Evolutionary conservation across 2,113 vertebrate genomes (phyloP).

Genomic region (Cochlearius cochlearius): DNA sequence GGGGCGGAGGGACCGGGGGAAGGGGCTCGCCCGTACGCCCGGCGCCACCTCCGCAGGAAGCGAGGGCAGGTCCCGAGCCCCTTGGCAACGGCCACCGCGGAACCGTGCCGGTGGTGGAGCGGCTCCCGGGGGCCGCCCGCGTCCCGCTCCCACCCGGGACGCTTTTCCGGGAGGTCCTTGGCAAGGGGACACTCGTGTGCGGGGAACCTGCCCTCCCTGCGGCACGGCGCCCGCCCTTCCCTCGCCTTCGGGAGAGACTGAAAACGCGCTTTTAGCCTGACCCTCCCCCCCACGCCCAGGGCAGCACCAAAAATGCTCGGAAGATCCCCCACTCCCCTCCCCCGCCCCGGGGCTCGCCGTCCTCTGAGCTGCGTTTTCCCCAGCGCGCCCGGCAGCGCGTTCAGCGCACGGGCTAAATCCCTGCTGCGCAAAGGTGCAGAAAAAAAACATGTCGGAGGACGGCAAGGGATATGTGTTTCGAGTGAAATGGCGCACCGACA

Average conservation of each 20-base stretch:
- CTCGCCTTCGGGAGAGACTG: not conserved
- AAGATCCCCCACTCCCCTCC: not conserved
- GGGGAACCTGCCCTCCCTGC: not conserved
- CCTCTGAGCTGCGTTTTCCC: accelerated
- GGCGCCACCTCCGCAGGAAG: no score
- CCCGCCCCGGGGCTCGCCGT: accelerated
- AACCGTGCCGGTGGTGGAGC: accelerated
- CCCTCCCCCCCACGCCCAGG: accelerated
- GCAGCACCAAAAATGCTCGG: no score
- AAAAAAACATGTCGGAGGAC: not conserved
- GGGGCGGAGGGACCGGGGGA: no score
- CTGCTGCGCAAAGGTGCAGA: not conserved
- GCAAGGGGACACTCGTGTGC: not conserved
- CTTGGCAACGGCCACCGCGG: not conserved
- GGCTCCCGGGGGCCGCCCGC: no score
- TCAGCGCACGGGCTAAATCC: not conserved
- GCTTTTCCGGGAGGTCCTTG: no score
- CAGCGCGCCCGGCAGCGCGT: accelerated
- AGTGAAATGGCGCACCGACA: not conserved
- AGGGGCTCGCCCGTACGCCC: not conserved
- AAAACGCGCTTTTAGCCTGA: not conserved
- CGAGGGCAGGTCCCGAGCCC: accelerated
- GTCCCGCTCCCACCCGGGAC: not conserved
- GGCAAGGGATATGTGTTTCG: not conserved
- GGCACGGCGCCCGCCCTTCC: not conserved